Base-by-base conservation (phyloP, 2,888 invertebrate genomes). In the Drosophila mulleri region DNA sequence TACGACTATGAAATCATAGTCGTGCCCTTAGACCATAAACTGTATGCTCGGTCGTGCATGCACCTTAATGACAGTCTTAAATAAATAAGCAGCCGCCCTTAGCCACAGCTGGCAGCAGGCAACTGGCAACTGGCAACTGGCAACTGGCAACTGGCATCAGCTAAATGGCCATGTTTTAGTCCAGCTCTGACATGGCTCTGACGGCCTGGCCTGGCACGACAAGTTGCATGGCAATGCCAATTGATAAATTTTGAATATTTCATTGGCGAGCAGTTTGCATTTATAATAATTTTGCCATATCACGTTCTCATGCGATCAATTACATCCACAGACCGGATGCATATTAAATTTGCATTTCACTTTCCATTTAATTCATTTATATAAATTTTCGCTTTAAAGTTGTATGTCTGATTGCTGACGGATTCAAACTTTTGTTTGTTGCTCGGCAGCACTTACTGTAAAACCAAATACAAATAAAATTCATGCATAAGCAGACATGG, bases 21-120 rank as follows among this genome's bases (percentile, higher is more conserved):
- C 56, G 20, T 71, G 70, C 70, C 67, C 75, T 56, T 50, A 60
- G 58, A n/a, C 59, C 62, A 77, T 85, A 79, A 83, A 74, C 74
- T 52, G 59, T 42, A 39, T 35, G 76, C 64, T 44, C 60, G 58
- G 70, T 44, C 68, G 68, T 70, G 82, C 75, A 70, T 72, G 75
- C 70, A 52, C 58, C 64, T 63, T 70, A 76, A 77, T 75, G 80
- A 70, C 66, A 70, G 70, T 67, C 59, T 71, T 84, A 65, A 88
- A 83, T 85, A 88, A 85, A 88, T 82, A 82, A 85, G 42, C 59
- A 72, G 47, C n/a, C 11, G 45, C 12, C 45, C 26, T 48, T 37
- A 35, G 66, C 26, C 37, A 11, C 47, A 26, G 16, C 23, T 16
- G 47, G 26, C 23, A 16, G 3, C 23, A 14, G 20, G 20, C 44